Evolutionary conservation across 2,888 invertebrate species (phyloP), one percentile per base, ranked within the genome.

Genomic region (Morinoia aosen): DNA sequence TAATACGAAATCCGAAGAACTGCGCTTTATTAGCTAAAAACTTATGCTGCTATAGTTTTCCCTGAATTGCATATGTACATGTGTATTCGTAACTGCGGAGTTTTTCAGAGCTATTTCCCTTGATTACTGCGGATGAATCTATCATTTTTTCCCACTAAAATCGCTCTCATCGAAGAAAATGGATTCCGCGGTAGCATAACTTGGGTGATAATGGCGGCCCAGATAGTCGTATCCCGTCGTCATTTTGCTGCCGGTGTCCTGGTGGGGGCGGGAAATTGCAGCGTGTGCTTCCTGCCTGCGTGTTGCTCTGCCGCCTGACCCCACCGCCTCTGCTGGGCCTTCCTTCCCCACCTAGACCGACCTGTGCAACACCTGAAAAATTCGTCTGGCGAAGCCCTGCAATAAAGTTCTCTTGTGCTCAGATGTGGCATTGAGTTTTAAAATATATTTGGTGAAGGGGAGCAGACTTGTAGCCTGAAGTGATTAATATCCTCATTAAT

Each of bases 141-240:
- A 90, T 90, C 39, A 39, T 48, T 90, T 90, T n/a, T 90, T 90
- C 39, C 90, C 90, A 40, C 48, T 40, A 4, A 90, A 40, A 90
- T 90, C 90, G 40, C 48, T 90, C 90, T 12, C 14, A 90, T 90
- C 90, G 39, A 39, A 90, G 90, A 90, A 90, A 90, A 90, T 90
- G 90, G 90, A 90, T 90, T 90, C 90, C 19, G 11, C 90, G 39
- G 39, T 12, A 90, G 48, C 40, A 33, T 93, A 93, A 93, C 93
- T 93, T 57, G 14, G 19, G 48, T 10, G 19, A 57, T 93, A 93
- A 93, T 93, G 93, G 93, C 93, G 93, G n/a, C 93, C 33, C 33
- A 93, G 93, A 93, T 58, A 93, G 57, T 57, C 57, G 48, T 93
- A 93, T 93, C 93, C 93, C 93, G 93, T 93, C 93, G 56, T 93